phyloP scores from a whole-genome alignment of 1,140 invertebrate genomes.

The Macrosteles quadrilineatus region DNA sequence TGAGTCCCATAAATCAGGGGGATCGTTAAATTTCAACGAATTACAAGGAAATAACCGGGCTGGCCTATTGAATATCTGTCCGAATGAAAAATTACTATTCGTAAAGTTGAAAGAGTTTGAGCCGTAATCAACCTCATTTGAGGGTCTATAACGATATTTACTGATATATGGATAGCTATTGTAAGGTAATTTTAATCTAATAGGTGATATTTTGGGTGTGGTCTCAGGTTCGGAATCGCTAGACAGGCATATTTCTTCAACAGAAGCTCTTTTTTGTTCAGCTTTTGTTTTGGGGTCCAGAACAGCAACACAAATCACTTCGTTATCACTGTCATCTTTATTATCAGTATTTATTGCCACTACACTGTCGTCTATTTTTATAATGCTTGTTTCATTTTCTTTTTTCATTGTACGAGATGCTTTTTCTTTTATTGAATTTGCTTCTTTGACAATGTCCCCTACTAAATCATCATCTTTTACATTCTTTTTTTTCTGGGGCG shows the following conservation, averaged over 20 bases:
- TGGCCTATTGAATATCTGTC: neutral
- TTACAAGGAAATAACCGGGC: neutral
- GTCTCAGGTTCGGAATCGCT: conserved; percentile 13
- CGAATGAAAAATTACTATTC: neutral
- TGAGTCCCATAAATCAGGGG: neutral
- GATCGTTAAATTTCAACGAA: neutral
- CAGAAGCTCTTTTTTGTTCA: neutral
- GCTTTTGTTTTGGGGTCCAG: neutral
- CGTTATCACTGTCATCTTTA: conserved; percentile 4
- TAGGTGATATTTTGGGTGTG: neutral
- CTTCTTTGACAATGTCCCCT: neutral
- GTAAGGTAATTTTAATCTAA: neutral
- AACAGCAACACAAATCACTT: neutral
- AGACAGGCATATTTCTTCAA: conserved; percentile 16
- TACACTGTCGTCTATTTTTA: no score
- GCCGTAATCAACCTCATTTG: neutral
- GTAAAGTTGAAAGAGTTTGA: no score
- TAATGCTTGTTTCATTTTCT: neutral
- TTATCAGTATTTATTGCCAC: neutral
- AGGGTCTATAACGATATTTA: neutral
- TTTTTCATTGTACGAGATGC: neutral
- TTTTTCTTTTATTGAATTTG: neutral
- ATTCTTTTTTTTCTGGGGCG: neutral
- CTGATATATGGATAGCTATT: neutral
- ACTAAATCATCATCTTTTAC: neutral